phyloP scores from a whole-genome alignment of 2,797 vertebrate species.

The Carapus acus region DNA sequence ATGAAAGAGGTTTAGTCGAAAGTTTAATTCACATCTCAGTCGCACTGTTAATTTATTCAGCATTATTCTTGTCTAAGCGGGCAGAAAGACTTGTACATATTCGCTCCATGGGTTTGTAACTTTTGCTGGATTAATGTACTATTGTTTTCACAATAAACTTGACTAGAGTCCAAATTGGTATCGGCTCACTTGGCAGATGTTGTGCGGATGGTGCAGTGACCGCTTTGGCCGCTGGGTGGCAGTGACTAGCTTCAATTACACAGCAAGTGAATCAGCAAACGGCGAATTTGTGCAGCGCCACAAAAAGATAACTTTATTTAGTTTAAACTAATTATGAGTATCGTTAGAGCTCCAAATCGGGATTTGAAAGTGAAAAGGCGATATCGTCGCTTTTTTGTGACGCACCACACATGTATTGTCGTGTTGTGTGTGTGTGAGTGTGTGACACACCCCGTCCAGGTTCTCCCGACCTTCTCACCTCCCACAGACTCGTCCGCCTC shows the following conservation, averaged over 20 bases:
- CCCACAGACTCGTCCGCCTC: slow-evolving; percentile 49
- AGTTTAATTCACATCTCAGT: slow-evolving; percentile 4
- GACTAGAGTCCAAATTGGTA: background rate
- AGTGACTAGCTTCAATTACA: too few relatives aligned
- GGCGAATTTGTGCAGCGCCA: too few relatives aligned
- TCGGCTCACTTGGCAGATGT: background rate
- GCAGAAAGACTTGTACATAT: slow-evolving; percentile 51
- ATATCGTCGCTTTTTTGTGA: too few relatives aligned
- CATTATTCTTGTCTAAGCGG: slow-evolving; percentile 10
- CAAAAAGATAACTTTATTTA: too few relatives aligned
- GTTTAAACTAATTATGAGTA: too few relatives aligned
- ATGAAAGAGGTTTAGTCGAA: slow-evolving; percentile 3
- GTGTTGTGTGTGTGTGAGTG: too few relatives aligned
- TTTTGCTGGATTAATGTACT: slow-evolving; percentile 28
- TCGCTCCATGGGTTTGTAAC: slow-evolving; percentile 21
- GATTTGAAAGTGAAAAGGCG: too few relatives aligned
- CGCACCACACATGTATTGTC: too few relatives aligned
- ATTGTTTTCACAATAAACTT: slow-evolving; percentile 65
- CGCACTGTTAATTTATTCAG: slow-evolving; percentile 35
- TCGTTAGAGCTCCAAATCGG: too few relatives aligned
- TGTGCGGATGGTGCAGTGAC: slow-evolving; percentile 4
- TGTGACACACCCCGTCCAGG: too few relatives aligned
- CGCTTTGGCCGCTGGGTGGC: background rate
- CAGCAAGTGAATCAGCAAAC: too few relatives aligned
- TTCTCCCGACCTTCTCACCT: background rate